Percentiles rank a stretch among this genome's conserved stretches.
Conservation (phyloP, 2,888 invertebrate species). For the Leucophora obtusa region DNA sequence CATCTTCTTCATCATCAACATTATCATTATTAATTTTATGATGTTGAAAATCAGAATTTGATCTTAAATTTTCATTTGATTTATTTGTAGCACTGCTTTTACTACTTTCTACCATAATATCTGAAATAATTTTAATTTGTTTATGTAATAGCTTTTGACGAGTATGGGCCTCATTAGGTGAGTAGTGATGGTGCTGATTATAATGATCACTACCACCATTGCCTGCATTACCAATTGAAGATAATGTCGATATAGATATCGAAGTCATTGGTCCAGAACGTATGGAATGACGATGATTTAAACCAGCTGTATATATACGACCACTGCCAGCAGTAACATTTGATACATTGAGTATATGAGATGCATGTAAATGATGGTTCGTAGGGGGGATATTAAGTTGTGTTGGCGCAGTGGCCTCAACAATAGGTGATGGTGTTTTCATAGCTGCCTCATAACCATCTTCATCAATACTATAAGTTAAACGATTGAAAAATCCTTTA, state of each 20-base stretch:
- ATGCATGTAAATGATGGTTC: conserved; percentile 33
- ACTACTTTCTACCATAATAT: conserved; percentile 64
- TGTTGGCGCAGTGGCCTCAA: conserved; percentile 23
- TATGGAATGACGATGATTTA: conserved; percentile 54
- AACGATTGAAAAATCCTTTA: conserved; percentile 73
- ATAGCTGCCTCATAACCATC: conserved; percentile 61
- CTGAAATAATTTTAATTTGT: conserved; percentile 67
- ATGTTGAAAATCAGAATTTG: conserved; percentile 16
- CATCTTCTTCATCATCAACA: conserved; percentile 61
- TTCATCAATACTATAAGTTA: conserved; percentile 73
- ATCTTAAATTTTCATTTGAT: conserved; percentile 52
- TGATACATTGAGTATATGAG: conserved; percentile 45
- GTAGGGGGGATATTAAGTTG: neutral
- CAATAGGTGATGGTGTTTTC: conserved; percentile 41
- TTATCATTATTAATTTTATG: conserved; percentile 30
- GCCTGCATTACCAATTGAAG: conserved; percentile 29
- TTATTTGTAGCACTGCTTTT: conserved; percentile 40
- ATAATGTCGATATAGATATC: neutral
- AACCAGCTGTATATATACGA: conserved; percentile 50
- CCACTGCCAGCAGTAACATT: conserved; percentile 59
- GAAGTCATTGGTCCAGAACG: conserved; percentile 55
- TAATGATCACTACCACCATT: neutral
- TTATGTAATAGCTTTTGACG: conserved; percentile 66
- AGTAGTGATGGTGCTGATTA: neutral
- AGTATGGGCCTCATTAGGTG: conserved; percentile 62